phyloP scores from a whole-genome alignment of 2,113 vertebrate genomes.

The Xenopus borealis region DNA sequence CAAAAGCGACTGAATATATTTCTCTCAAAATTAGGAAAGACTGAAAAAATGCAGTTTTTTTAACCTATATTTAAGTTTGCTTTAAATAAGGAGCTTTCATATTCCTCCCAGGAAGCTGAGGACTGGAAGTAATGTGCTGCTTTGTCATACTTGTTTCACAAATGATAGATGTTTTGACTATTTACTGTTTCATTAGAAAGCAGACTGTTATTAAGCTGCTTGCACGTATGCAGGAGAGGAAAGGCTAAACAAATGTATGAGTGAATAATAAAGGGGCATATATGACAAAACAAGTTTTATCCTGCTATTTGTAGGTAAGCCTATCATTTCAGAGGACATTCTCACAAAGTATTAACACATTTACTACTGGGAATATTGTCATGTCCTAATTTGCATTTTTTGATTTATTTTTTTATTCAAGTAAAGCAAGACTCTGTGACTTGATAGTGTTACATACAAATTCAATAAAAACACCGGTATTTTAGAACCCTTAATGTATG shows the following conservation, averaged over 20 bases:
- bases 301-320: no score
- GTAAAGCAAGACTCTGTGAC: no score
- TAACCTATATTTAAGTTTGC: constrained; percentile 47
- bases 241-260: constrained; percentile 31
- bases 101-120: constrained; percentile 41
- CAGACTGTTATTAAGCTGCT: constrained; percentile 42
- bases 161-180: constrained; percentile 32
- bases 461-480: no score
- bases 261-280: neutral
- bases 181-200: constrained; percentile 41
- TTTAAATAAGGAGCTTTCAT: constrained; percentile 57
- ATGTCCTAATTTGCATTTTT: no score
- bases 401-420: no score
- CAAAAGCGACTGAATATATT: constrained; percentile 11
- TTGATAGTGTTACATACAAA: no score
- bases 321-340: no score
- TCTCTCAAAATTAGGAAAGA: neutral
- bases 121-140: constrained; percentile 45
- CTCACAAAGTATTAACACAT: no score
- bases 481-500: no score
- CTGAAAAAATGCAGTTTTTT: neutral
- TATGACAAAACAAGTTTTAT: no score
- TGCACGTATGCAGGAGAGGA: constrained; percentile 52
- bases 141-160: constrained; percentile 18
- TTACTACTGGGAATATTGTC: no score